A percentile compares a stretch with the other conserved stretches of the same genome.
Conservation (phyloP, 2,113 vertebrate genomes). For the Dromas ardeola region DNA sequence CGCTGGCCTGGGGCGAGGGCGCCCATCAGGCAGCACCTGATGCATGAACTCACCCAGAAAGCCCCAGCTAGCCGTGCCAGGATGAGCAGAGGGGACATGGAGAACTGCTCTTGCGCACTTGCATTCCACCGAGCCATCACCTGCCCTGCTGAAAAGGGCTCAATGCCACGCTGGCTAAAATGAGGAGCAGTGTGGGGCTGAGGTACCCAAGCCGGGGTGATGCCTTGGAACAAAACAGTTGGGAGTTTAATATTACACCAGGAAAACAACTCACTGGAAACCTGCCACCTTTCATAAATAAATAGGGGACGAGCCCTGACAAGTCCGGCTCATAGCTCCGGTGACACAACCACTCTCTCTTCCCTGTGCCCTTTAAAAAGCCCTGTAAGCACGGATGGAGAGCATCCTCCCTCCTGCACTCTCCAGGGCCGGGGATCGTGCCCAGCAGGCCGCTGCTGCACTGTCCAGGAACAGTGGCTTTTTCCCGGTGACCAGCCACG, state of each 20-base stretch:
- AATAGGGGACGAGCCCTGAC: neutral
- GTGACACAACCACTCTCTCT: neutral
- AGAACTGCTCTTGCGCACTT: rapidly evolving
- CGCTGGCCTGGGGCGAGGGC: rapidly evolving
- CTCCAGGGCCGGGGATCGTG: neutral
- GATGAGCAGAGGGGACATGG: neutral
- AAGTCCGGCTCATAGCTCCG: neutral
- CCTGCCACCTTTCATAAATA: neutral
- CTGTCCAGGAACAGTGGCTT: neutral
- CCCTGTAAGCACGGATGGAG: rapidly evolving
- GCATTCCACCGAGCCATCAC: rapidly evolving
- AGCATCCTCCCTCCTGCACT: neutral
- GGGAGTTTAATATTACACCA: neutral
- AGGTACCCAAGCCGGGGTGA: neutral
- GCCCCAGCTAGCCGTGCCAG: neutral
- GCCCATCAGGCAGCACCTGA: neutral
- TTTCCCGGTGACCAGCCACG: rapidly evolving
- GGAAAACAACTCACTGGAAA: constrained; percentile 36
- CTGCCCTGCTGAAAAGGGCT: neutral
- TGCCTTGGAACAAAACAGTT: constrained; percentile 20
- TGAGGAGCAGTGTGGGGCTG: neutral
- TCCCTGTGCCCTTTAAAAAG: neutral
- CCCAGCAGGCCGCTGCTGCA: neutral
- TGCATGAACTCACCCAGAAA: neutral
- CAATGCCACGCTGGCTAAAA: rapidly evolving